Percentiles rank a stretch among this genome's conserved stretches.
Evolutionary conservation across 37 sponge, comb jelly and placozoan species (phyloP).

Genomic region (Halichondria panicea): DNA sequence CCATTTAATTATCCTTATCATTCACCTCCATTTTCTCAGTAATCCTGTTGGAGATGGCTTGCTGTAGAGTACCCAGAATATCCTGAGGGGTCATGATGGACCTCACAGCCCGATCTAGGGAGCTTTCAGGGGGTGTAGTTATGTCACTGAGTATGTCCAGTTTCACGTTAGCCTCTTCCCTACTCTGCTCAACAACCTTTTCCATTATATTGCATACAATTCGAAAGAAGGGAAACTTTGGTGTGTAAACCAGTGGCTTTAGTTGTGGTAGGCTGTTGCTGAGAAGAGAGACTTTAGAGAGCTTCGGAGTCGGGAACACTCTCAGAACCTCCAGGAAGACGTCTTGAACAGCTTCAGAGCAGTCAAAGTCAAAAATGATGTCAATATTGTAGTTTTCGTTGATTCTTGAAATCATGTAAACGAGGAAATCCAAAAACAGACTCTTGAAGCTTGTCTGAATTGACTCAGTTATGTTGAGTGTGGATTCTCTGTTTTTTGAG

Average conservation of each 20-base stretch:
- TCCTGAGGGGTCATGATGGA: no score
- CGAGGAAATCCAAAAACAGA: conserved; percentile 70
- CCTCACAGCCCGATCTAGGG: no score
- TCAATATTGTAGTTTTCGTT: conserved; percentile 72
- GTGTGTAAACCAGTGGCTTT: conserved; percentile 12
- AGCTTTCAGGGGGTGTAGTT: no score
- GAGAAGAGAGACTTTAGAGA: conserved; percentile 13
- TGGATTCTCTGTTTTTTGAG: conserved; percentile 61
- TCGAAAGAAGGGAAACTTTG: conserved; percentile 11
- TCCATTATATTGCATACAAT: conserved; percentile 9
- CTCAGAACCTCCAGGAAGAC: conserved; percentile 62
- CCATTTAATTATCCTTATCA: neutral
- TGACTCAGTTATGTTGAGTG: conserved; percentile 71
- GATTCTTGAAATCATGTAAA: conserved; percentile 70
- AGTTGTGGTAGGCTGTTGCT: conserved; percentile 15
- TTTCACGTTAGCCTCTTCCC: neutral
- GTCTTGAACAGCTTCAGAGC: conserved; percentile 19
- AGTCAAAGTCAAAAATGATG: conserved; percentile 25
- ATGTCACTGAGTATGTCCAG: neutral
- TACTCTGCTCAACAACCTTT: conserved; percentile 7
- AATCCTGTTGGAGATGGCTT: neutral
- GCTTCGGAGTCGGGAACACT: conserved; percentile 46
- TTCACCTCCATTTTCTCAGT: neutral
- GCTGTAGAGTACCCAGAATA: neutral
- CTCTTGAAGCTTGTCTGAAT: conserved; percentile 67